Base-by-base conservation (phyloP, 2,113 vertebrate species). In the Gracilinanus agilis region DNA sequence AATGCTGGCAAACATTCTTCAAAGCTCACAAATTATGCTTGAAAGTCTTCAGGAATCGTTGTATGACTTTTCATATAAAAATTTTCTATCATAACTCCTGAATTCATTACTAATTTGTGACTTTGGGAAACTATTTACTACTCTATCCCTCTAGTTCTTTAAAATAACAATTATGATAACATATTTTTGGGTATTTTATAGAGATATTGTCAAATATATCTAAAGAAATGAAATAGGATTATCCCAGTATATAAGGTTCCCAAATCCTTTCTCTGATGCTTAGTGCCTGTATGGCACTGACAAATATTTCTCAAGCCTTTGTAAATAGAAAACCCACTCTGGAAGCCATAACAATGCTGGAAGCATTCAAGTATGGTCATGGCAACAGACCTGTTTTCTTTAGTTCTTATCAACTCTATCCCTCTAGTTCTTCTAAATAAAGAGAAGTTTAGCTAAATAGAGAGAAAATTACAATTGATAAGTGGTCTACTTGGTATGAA, bases 31-130 rank as follows among this genome's bases (percentile, higher is more conserved):
- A 55, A 44, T 92, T 67, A 49, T 54, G 25, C 94, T 90, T 24
- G 94, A 89, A 94, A 34, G 2, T 91, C 16, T 27, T 92, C 19
- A 94, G 8, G 1, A 93, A 92, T 53, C 11, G 0, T 83, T 96
- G 96, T 88, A 11, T 0, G 49, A 91, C 90, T 10, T 53, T 91
- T 96, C 90, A 2, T 67, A 90, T 23, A 96, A 96, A 53, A 56
- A 34, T 54, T 1, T 23, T 92, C 55, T 24, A 75, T 40, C 55
- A 94, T 49, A 95, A 44, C 9, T 92, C 13, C 92, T 2, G 16
- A 44, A 75, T 55, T 96, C 92, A 89, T 96, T 90, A 90, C 0
- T 29, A 34, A 40, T 89, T 92, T 19, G 2, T 88, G 53, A 90
- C 23, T 10, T 90, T 92, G 19, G 53, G 0, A 92, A 94, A 90